Evolutionary conservation across 2,113 vertebrate species (phyloP).

Genomic region (Seriola quinqueradiata): DNA sequence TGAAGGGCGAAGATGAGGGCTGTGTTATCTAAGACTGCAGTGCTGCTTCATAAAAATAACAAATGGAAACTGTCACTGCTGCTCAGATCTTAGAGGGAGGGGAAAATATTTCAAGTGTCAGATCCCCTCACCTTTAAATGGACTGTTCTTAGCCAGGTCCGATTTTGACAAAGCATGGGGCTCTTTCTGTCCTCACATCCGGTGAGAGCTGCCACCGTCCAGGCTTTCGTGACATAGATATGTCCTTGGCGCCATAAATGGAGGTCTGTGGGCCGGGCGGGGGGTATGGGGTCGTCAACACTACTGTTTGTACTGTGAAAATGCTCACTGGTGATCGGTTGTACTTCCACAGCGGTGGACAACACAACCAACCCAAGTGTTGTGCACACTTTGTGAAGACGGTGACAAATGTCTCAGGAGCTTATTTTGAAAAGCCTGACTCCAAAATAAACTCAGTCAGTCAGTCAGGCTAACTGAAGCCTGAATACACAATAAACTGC

Average conservation of each 20-base stretch:
- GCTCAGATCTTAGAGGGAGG: conserved; percentile 79
- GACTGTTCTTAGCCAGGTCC: conserved; percentile 82
- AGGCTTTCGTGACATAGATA: conserved; percentile 76
- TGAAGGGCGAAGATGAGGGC: conserved; percentile 85
- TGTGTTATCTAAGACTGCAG: conserved; percentile 86
- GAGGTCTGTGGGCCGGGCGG: conserved; percentile 3
- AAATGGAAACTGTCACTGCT: conserved; percentile 82
- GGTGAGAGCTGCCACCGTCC: conserved; percentile 68
- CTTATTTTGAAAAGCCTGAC: conserved; percentile 4
- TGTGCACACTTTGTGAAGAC: conserved; percentile 51
- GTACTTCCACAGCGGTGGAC: conserved; percentile 14
- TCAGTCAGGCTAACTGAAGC: not conserved
- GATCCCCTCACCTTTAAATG: conserved; percentile 85
- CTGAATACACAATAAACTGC: not conserved
- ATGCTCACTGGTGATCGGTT: conserved; percentile 18
- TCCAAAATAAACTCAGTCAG: not conserved
- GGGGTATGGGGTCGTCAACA: not conserved
- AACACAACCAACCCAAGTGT: conserved; percentile 15
- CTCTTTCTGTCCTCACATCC: conserved; percentile 65
- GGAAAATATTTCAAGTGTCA: conserved; percentile 84
- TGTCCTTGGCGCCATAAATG: conserved; percentile 78
- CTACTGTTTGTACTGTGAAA: conserved; percentile 13
- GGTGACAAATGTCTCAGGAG: conserved; percentile 49
- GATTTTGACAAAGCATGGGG: conserved; percentile 81
- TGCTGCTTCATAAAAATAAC: conserved; percentile 84